phyloP scores from a whole-genome alignment of 2,113 vertebrate species.

The Romanogobio albipinnatus region DNA sequence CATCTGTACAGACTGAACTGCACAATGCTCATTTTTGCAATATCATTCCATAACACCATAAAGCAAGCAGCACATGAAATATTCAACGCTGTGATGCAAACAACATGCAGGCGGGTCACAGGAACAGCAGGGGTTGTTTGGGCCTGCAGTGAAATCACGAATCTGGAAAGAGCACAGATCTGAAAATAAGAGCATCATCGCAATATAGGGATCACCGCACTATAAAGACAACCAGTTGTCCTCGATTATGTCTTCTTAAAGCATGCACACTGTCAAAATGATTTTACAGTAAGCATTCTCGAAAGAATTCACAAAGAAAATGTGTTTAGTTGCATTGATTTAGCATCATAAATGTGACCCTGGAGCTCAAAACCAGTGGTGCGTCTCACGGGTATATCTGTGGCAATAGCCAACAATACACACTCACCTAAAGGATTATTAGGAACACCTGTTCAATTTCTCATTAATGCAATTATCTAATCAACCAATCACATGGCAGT shows the following conservation, averaged over 20 bases:
- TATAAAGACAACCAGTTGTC: not conserved
- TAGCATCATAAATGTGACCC: not conserved
- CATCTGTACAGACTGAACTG: slow-evolving; percentile 6
- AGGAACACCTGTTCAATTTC: no score
- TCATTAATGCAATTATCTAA: no score
- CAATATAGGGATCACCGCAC: not conserved
- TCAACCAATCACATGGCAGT: no score
- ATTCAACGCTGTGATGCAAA: not conserved
- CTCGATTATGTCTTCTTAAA: not conserved
- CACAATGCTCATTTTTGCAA: not conserved
- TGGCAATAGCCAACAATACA: no score
- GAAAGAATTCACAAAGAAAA: not conserved
- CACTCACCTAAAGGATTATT: no score
- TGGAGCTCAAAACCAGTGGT: no score
- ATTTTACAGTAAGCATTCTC: not conserved
- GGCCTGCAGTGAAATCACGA: not conserved
- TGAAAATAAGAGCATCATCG: not conserved
- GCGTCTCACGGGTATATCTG: no score
- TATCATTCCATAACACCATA: not conserved
- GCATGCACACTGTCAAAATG: not conserved
- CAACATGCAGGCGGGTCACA: not conserved
- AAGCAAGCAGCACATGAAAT: not conserved
- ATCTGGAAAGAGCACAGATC: not conserved
- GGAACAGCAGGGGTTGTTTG: not conserved
- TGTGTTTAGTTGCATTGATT: not conserved